Base-by-base conservation (phyloP, 2,113 vertebrate species). In the Platichthys stellatus region DNA sequence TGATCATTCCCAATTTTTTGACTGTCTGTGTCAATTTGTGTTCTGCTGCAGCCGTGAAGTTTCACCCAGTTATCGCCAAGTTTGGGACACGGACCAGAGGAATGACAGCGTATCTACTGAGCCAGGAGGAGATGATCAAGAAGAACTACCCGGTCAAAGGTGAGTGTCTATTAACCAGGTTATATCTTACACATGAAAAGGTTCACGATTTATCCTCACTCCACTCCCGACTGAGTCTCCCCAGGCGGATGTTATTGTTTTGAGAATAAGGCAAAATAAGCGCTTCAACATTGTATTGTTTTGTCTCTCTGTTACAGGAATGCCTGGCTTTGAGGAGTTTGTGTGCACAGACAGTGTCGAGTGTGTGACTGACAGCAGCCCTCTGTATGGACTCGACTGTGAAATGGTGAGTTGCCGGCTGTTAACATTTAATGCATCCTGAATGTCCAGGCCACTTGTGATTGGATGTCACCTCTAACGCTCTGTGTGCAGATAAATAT, bases 301-400 rank as follows among this genome's bases (percentile, higher is more conserved):
- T 28, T 28, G 26, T 28, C 0, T 49, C 12, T 21, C 59, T 23
- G 38, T 2, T 82, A 18, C 85, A 98, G 97, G 94, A 20, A 88
- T 89, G 69, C 86, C 86, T 6, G 86, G 80, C 8, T 96, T 82
- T 71, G 89, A 94, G 83, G 92, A 88, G 1, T 98, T 94, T 70
- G 58, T 95, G 14, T 80, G 89, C 68, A 95, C 92, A 6, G 86
- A 88, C 58, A 93, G 93, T 56, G 72, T 72, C 62, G 89, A 88
- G 66, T 66, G 65, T 4, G 81, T 95, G 82, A 96, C 94, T 0
- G 95, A 98, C 87, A 89, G 45, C 82, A 97, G 97, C 75, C 97
- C 96, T 28, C 94, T 98, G 68, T 98, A 95, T 6, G 97, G 97
- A 63, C 90, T 98, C 14, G 96, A 97, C 72, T 98, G 96, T 93